These are phyloP conservation scores for Aphrophora alni DNA, from an alignment of 2,888 invertebrate genomes.

Conservation along the genomic window DNA sequence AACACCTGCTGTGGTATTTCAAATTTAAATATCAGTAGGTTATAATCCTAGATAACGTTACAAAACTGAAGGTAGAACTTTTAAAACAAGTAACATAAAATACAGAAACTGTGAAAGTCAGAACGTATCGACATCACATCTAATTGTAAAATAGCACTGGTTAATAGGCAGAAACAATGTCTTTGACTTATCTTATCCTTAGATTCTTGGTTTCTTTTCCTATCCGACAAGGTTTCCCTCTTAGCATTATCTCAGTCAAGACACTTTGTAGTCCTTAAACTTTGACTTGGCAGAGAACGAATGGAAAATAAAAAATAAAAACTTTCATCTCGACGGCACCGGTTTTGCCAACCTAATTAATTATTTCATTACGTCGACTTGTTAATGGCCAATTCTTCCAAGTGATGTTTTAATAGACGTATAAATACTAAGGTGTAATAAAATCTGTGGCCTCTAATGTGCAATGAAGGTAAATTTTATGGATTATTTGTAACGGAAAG, in stretches of 20 bases:
- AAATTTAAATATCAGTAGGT: too few relatives aligned
- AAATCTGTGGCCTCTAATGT: too few relatives aligned
- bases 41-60: too few relatives aligned
- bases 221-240: neutral
- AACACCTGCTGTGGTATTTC: too few relatives aligned
- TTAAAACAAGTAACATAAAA: neutral
- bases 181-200: neutral
- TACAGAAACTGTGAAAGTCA: neutral
- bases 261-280: too few relatives aligned
- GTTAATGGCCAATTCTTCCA: neutral
- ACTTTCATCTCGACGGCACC: too few relatives aligned
- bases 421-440: neutral
- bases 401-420: neutral
- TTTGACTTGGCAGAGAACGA: neutral
- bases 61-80: too few relatives aligned
- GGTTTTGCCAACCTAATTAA: neutral
- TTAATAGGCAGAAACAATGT: neutral
- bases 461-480: too few relatives aligned
- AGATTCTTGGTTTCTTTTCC: neutral
- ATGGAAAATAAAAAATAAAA: neutral
- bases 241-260: neutral
- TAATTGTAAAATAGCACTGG: neutral
- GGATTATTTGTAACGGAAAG: too few relatives aligned
- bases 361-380: neutral
- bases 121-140: neutral